A percentile compares a stretch with the other conserved stretches of the same genome.
phyloP scores from a whole-genome alignment of 2,888 invertebrate species.

The Drosophila picticornis region DNA sequence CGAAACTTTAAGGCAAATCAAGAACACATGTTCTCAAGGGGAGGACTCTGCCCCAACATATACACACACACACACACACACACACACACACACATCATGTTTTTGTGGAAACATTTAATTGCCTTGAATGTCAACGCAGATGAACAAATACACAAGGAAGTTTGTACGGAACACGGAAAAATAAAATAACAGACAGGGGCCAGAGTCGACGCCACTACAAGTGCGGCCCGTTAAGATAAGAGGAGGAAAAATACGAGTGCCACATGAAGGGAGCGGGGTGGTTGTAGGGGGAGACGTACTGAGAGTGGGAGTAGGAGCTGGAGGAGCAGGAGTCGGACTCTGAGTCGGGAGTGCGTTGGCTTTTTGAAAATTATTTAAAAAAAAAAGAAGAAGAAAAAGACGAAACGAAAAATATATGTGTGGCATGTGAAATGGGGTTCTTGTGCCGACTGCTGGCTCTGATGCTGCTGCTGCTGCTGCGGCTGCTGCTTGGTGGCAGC shows the following conservation, averaged over 20 bases:
- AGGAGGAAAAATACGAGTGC: conserved; percentile 25
- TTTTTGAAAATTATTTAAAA: conserved; percentile 57
- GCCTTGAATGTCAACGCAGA: conserved; percentile 78
- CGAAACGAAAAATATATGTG: conserved; percentile 22
- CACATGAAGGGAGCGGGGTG: conserved; percentile 5
- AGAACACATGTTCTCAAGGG: conserved; percentile 73
- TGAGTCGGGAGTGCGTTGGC: conserved; percentile 48
- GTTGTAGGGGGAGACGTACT: not conserved
- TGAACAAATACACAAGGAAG: conserved; percentile 65
- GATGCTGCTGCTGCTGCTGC: conserved; percentile 2
- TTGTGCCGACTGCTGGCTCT: conserved; percentile 20
- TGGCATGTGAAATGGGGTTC: conserved; percentile 43
- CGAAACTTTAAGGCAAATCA: conserved; percentile 64
- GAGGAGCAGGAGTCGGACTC: not conserved
- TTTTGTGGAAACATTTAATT: conserved; percentile 69
- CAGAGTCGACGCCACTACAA: conserved; percentile 57
- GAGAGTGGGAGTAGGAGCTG: not conserved
- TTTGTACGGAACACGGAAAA: conserved; percentile 31
- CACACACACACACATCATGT: conserved; percentile 6
- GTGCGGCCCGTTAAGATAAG: conserved; percentile 55
- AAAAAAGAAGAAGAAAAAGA: conserved; percentile 18
- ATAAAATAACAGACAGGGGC: conserved; percentile 16
- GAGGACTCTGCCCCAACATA: conserved; percentile 5
- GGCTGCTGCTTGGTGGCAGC: conserved; percentile 27
- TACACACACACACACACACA: conserved; percentile 16